Base-by-base conservation (phyloP, 1,140 invertebrate species). In the Ooceraea biroi region DNA sequence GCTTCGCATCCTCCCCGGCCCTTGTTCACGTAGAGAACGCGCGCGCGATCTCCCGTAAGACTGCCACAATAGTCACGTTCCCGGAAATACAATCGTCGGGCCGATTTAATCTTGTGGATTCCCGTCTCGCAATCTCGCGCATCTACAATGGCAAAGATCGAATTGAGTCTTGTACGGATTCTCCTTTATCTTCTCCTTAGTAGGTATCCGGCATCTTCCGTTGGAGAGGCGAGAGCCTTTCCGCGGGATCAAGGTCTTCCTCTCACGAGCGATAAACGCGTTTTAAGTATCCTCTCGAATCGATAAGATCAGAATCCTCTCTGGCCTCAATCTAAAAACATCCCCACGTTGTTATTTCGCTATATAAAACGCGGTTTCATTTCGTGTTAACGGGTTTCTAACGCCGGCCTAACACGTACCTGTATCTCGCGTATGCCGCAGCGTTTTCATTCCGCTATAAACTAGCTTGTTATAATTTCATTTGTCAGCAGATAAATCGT, bases 11-110 rank as follows among this genome's bases (percentile, higher is more conserved):
- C 65, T 88, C 77, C 72, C 76, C 65, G 46, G 52, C 76, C 77
- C 71, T 83, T 74, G 83, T 88, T 85, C 36, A 86, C 77, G 58
- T 66, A 12, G 58, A 22, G 48, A 46, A 57, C 66, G 72, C 61
- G 41, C 61, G 41, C 60, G 52, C 73, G 83, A 69, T 27, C 77
- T 10, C 52, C 27, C 27, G 52, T 85, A 85, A 89, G 86, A 90
- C 85, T 72, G 36, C 77, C 86, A 89, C 73, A 83, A 84, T 80
- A 91, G 89, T 91, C 91, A 92, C 91, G 91, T 90, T 88, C 86
- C 72, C 89, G 85, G 84, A 91, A 91, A 91, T 88, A 90, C 89
- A 90, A 92, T 92, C 89, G 66, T 58, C 72, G 83, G 58, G 82
- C 82, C 87, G 89, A 90, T 90, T 86, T 90, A 90, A 90, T 90